Conservation (phyloP, 2,113 vertebrate species). For the Melanostigma gelatinosum region DNA sequence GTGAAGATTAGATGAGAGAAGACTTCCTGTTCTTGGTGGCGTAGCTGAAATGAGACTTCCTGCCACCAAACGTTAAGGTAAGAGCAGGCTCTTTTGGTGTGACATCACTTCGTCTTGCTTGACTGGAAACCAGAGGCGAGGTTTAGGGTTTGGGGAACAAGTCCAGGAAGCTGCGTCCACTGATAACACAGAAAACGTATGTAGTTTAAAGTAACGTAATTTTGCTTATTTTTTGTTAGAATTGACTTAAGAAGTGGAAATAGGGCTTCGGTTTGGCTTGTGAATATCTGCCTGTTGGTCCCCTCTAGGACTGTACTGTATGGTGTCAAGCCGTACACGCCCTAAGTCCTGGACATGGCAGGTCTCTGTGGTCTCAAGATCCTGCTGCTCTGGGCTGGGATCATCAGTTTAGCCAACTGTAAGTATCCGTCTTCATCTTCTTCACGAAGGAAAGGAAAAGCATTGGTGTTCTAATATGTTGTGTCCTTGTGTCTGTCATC, state of each 20-base stretch:
- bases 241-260: conserved; percentile 26
- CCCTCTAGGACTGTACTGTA: conserved; percentile 79
- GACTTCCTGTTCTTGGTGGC: conserved; percentile 79
- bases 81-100: conserved; percentile 82
- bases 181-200: conserved; percentile 85
- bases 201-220: conserved; percentile 49
- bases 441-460: background rate
- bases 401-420: conserved; percentile 77
- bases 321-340: conserved; percentile 83
- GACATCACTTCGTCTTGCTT: conserved; percentile 83
- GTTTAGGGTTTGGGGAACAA: conserved; percentile 82
- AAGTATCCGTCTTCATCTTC: conserved; percentile 67
- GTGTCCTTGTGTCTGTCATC: background rate
- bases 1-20: conserved; percentile 46
- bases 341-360: conserved; percentile 86
- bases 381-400: conserved; percentile 80
- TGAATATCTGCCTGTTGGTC: conserved; percentile 74
- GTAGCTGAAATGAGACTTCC: conserved; percentile 73
- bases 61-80: conserved; percentile 79
- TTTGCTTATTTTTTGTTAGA: conserved; percentile 45
- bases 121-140: conserved; percentile 72
- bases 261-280: conserved; percentile 41
- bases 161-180: conserved; percentile 85
- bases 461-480: background rate
- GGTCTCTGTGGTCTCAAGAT: conserved; percentile 83